A percentile compares a stretch with the other conserved stretches of the same genome.
These are phyloP conservation scores for Pandemis corylana DNA, from an alignment of 2,888 invertebrate species.

Conservation along the genomic window DNA sequence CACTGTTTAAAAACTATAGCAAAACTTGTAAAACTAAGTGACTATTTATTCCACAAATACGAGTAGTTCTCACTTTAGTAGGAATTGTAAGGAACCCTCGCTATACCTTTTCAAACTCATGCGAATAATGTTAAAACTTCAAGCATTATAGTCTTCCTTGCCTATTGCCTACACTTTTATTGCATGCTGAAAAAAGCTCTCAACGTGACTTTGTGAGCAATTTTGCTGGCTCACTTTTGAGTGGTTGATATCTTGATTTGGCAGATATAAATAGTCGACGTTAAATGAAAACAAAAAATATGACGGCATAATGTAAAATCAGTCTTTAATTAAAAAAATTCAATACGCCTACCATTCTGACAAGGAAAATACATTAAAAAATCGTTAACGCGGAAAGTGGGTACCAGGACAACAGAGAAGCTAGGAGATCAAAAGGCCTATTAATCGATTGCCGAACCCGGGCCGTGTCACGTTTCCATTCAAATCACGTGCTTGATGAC, in stretches of 20 bases:
- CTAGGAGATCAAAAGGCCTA: constrained; percentile 48
- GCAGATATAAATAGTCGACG: too few species aligned
- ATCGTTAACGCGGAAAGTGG: constrained; percentile 10
- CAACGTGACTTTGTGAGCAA: too few species aligned
- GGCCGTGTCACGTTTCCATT: constrained; percentile 54
- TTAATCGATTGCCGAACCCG: constrained; percentile 50
- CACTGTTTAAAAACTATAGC: not conserved
- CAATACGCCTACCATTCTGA: not conserved
- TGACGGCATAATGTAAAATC: too few species aligned
- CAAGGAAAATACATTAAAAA: constrained; percentile 1
- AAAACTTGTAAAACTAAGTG: not conserved
- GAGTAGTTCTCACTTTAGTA: not conserved
- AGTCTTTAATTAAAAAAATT: not conserved
- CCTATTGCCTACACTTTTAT: too few species aligned
- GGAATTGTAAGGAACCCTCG: too few species aligned
- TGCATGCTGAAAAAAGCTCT: too few species aligned
- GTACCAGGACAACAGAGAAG: constrained; percentile 16
- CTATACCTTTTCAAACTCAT: too few species aligned
- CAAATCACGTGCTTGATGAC: constrained; percentile 55
- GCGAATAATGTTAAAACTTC: too few species aligned
- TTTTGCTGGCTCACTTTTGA: too few species aligned
- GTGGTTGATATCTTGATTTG: too few species aligned
- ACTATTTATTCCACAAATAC: not conserved
- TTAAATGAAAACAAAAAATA: too few species aligned
- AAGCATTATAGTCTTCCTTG: too few species aligned